Conservation (phyloP, 2,113 vertebrate genomes). For the Mustelus asterias region DNA sequence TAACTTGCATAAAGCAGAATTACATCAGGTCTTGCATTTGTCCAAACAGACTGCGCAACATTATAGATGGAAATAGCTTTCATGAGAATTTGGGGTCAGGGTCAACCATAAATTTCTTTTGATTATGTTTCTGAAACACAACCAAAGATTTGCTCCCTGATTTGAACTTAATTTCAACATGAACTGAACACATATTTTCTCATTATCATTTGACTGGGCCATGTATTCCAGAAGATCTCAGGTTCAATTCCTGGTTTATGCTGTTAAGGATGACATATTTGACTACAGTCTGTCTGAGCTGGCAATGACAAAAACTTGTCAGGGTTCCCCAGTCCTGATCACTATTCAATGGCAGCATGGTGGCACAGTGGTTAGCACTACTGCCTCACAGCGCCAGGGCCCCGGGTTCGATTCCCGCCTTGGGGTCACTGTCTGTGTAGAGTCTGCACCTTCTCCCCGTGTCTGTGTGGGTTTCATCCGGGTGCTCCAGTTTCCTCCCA, state of each 20-base stretch:
- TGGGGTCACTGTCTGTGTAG: too few species aligned
- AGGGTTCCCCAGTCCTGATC: neutral
- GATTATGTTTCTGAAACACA: neutral
- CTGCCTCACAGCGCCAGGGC: too few species aligned
- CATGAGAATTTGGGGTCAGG: neutral
- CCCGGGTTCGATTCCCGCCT: too few species aligned
- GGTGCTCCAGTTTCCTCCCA: too few species aligned
- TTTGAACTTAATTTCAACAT: neutral
- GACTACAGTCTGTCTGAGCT: neutral
- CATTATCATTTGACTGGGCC: neutral
- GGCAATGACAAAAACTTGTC: neutral
- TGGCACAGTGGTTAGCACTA: too few species aligned
- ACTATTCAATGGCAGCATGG: neutral
- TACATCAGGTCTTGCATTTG: neutral
- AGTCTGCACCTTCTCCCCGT: too few species aligned
- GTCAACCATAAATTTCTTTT: neutral
- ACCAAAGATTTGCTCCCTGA: neutral
- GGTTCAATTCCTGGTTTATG: neutral
- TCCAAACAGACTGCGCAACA: neutral
- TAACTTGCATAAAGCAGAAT: neutral
- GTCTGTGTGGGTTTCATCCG: too few species aligned
- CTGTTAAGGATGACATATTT: neutral
- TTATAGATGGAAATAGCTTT: constrained; percentile 4
- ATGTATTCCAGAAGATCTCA: neutral
- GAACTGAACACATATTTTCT: neutral